Evolutionary conservation across 2,888 invertebrate genomes (phyloP), one percentile per base, ranked within the genome.

Genomic region (Megamerina dolium): DNA sequence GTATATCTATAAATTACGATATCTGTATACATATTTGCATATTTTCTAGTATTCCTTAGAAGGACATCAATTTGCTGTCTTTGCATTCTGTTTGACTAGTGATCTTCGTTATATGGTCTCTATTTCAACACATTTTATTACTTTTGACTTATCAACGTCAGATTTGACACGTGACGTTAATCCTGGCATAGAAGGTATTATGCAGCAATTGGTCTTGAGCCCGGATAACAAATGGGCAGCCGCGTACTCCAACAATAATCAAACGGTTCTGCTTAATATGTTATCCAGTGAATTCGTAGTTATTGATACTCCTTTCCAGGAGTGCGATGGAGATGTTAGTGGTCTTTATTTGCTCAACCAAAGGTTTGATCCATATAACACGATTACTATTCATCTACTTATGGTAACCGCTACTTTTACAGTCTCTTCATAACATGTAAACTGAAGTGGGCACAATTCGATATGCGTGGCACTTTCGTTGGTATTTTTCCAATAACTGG

Each of bases 21-120:
- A n/a, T n/a, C n/a, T n/a, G n/a, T n/a, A n/a, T n/a, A n/a, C n/a
- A n/a, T n/a, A n/a, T n/a, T n/a, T n/a, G n/a, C n/a, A n/a, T n/a
- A n/a, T n/a, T n/a, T 43, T 73, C 5, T 70, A 90, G 85, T 97
- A 94, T 66, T 96, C 96, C 0, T 73, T 97, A 33, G 97, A 97
- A 74, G 97, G 96, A 1, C 97, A 99, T 70, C 94, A 93, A 64
- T 99, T 97, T 64, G 97, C 96, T 0, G 92, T 95, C 0, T 95
- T 95, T 68, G 91, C 87, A 2, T 90, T 93, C 66, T 84, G 87
- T 10, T 69, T 95, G 19, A 93, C 93, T 6, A 85, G 88, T 0
- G 93, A 95, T 72, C 85, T 83, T 59, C 83, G 92, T 19, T 92
- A 93, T 70, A 86, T 99, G 52, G 91, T 97, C 0, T 94, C 95